Evolutionary conservation across 2,888 invertebrate species (phyloP).

Genomic region (Pristionchus exspectatus): DNA sequence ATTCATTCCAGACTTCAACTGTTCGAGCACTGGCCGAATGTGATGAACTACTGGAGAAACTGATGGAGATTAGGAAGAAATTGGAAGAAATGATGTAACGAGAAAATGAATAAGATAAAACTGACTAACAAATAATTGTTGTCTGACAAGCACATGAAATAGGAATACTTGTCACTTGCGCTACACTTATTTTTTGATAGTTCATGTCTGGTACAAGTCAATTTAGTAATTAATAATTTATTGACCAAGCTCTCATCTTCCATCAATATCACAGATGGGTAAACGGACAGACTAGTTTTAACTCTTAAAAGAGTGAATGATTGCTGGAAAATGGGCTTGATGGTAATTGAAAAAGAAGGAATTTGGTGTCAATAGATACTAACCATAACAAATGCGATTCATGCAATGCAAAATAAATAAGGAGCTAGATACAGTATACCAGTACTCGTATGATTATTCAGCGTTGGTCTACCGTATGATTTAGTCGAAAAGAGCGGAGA

Average conservation of each 20-base stretch:
- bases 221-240: background rate
- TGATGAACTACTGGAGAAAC: slow-evolving; percentile 11
- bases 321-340: background rate
- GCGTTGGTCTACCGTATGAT: background rate
- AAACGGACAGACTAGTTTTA: background rate
- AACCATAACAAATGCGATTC: background rate
- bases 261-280: slow-evolving; percentile 14
- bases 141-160: background rate
- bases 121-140: background rate
- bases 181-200: background rate
- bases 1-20: background rate
- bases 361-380: slow-evolving; percentile 34
- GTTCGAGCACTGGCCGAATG: slow-evolving; percentile 11
- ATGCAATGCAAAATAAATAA: background rate
- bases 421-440: slow-evolving; percentile 1
- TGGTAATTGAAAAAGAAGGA: slow-evolving; percentile 11
- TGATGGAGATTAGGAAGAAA: slow-evolving; percentile 22
- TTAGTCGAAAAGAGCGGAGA: slow-evolving; percentile 68
- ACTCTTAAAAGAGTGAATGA: too few species aligned
- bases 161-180: background rate
- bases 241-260: slow-evolving; percentile 26
- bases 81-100: slow-evolving; percentile 4
- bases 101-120: background rate
- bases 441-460: slow-evolving; percentile 20
- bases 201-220: too few species aligned